Conservation (phyloP, 2,888 invertebrate genomes). For the Hylaea fasciaria region DNA sequence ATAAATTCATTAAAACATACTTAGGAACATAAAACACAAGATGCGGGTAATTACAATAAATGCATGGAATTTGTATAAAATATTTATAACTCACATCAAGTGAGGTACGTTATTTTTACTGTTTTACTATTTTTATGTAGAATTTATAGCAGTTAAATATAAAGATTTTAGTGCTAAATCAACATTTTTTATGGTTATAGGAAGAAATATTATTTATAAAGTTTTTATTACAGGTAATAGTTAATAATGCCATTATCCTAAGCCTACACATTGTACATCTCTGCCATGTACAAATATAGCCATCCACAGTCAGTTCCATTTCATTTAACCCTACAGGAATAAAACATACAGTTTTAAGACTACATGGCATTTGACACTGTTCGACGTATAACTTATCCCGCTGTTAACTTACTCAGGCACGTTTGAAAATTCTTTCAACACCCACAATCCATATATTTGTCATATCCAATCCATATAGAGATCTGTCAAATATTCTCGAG, state of each 20-base stretch:
- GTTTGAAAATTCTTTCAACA: conserved; percentile 18
- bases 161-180: background rate
- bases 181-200: conserved; percentile 7
- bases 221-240: conserved; percentile 6
- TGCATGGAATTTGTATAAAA: conserved; percentile 55
- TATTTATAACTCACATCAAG: conserved; percentile 32
- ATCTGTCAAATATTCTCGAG: conserved; percentile 40
- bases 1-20: conserved; percentile 53
- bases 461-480: conserved; percentile 3
- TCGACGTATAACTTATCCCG: conserved; percentile 4
- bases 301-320: conserved; percentile 18
- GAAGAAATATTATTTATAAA: conserved; percentile 6
- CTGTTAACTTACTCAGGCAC: conserved; percentile 26
- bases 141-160: conserved; percentile 19
- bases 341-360: conserved; percentile 9
- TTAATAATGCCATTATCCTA: conserved; percentile 18
- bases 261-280: conserved; percentile 10
- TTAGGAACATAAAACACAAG: conserved; percentile 52
- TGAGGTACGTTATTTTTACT: conserved; percentile 35
- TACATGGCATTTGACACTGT: conserved; percentile 24
- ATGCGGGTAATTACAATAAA: conserved; percentile 51
- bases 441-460: background rate
- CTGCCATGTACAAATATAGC: conserved; percentile 4
- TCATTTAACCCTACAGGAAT: conserved; percentile 15
- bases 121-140: conserved; percentile 52